Base-by-base conservation (phyloP, 2,888 invertebrate genomes). In the Plutella xylostella region DNA sequence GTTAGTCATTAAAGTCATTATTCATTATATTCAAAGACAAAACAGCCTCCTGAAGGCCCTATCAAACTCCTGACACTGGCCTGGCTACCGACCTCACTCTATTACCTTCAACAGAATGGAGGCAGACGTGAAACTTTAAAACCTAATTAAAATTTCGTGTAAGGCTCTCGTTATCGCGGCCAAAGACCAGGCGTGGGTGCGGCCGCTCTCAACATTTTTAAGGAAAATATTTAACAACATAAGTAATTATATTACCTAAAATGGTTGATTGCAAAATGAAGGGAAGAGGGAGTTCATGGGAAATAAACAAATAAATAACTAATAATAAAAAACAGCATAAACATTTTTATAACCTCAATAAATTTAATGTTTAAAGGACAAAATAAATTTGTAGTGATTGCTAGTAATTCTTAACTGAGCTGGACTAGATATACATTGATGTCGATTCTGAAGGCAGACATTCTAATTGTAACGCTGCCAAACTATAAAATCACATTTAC, bases 111-210 rank as follows among this genome's bases (percentile, higher is more conserved):
- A 35, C 19, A 19, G 35, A 35, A 35, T 19, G 35, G 17, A 35
- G 9, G 35, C 18, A 31, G 31, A 22, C 22, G 28, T 28, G 21
- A 30, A 41, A 31, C 41, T 41, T 41, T 41, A 30, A 41, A 39
- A 50, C 38, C 42, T 48, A 48, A 48, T 48, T 48, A 48, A 48
- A 48, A 48, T 48, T 48, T 34, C 48, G 38, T 46, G 38, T 44
- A 46, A 43, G 41, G 35, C 41, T 44, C 46, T 46, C 44, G 46
- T 46, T 48, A 48, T 48, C 46, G 44, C 34, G 37, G 5, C 39
- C n/a, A 22, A 39, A 9, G 18, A 18, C n/a, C 2, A 2, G n/a
- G 28, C 3, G n/a, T 28, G 22, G 4, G 41, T 40, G 44, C 41
- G 15, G 28, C 43, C 22, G 40, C 43, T 47, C 39, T 41, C 44